phyloP scores from a whole-genome alignment of 92 coral and sea anemone genomes.

The Ricordea florida region DNA sequence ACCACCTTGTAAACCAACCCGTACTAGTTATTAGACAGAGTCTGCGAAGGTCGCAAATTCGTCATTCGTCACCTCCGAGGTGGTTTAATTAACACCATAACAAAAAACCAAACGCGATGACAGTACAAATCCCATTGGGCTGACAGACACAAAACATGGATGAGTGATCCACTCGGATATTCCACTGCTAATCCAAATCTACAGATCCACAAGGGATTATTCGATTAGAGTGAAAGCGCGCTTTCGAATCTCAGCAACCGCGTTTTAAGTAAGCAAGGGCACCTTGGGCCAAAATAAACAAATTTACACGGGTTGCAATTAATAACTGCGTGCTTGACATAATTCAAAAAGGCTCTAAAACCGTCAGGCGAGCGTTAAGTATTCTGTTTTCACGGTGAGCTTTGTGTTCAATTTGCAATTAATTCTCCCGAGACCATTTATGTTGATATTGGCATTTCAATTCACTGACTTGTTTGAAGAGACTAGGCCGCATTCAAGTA shows the following conservation, averaged over 20 bases:
- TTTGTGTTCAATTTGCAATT: constrained; percentile 84
- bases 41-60: background rate
- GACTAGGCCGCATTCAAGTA: constrained; percentile 68
- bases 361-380: constrained; percentile 39
- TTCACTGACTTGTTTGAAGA: constrained; percentile 79
- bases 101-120: constrained; percentile 69
- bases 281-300: constrained; percentile 68
- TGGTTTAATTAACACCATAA: constrained; percentile 71
- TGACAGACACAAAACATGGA: constrained; percentile 66
- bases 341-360: constrained; percentile 61
- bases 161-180: constrained; percentile 40
- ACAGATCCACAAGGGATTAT: constrained; percentile 56
- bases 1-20: constrained; percentile 23
- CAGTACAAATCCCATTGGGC: constrained; percentile 69
- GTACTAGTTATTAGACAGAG: background rate
- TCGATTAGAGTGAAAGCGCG: constrained; percentile 52
- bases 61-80: constrained; percentile 31
- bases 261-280: constrained; percentile 58
- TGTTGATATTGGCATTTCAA: constrained; percentile 74
- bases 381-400: constrained; percentile 52
- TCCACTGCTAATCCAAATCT: constrained; percentile 47
- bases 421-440: constrained; percentile 65
- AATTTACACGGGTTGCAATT: constrained; percentile 67
- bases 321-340: constrained; percentile 71
- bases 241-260: background rate